These are phyloP conservation scores for Mirza zaza DNA, from an alignment of 2,113 vertebrate genomes.

Conservation along the genomic window DNA sequence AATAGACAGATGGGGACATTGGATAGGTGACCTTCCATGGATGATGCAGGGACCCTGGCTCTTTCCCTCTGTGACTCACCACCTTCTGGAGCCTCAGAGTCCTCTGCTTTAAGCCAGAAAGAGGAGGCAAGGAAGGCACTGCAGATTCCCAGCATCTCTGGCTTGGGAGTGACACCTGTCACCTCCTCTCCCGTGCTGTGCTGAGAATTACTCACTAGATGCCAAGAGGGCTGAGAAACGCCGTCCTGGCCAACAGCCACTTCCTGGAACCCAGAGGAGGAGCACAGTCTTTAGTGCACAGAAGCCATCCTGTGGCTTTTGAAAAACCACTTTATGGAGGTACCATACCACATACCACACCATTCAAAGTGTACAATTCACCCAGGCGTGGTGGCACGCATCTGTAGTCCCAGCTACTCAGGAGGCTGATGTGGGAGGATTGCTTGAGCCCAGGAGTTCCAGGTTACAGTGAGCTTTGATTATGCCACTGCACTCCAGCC, in stretches of 20 bases:
- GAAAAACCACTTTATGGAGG: not conserved
- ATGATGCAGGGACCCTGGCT: not conserved
- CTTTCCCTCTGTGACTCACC: not conserved
- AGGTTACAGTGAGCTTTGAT: no score
- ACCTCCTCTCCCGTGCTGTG: not conserved
- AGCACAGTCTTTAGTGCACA: no score
- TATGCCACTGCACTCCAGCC: no score
- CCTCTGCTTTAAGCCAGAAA: not conserved
- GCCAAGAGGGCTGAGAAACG: not conserved
- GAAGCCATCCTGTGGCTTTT: not conserved
- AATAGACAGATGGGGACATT: not conserved
- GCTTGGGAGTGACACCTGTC: not conserved
- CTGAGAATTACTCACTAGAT: not conserved
- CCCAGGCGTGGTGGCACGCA: no score
- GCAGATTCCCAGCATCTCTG: not conserved
- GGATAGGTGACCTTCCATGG: not conserved
- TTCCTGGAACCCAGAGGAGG: not conserved
- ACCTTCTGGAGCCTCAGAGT: not conserved
- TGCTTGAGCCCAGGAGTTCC: no score
- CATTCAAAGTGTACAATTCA: not conserved
- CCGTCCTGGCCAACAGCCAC: not conserved
- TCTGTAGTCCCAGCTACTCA: no score
- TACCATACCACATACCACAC: not conserved
- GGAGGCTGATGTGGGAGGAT: no score
- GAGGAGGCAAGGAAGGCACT: not conserved